Evolutionary conservation across 2,888 invertebrate species (phyloP), one percentile per base, ranked within the genome.

Genomic region (Cataglyphis rosenhaueri): DNA sequence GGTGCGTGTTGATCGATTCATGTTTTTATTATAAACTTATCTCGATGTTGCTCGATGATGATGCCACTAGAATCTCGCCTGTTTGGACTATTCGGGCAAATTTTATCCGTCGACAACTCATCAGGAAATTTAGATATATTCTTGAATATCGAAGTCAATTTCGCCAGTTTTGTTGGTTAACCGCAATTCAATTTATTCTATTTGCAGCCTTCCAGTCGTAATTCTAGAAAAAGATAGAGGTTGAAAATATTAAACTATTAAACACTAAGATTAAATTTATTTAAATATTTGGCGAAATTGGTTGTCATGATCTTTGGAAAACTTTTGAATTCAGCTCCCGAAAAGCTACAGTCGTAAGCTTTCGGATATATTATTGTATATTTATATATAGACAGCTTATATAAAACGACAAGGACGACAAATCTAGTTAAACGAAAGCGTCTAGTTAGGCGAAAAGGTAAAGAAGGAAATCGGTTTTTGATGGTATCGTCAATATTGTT

Each of bases 331-430:
- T 70, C 44, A 21, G 15, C 44, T 57, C 41, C 55, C 32, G 29
- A n/a, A 68, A 52, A 6, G 5, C 18, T 52, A 41, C 68, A 76
- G 57, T 66, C 25, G 21, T 57, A 21, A 32, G 71, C 21, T 68
- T 78, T 78, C 9, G 55, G 66, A 41, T 76, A 55, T 70, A 78
- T 57, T 66, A 76, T 57, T 70, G 44, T 59, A 55, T 66, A 78
- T 78, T 78, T 76, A 57, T 78, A 78, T 78, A 68, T 59, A 59
- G n/a, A 55, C 38, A 29, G 25, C 21, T 57, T 68, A 65, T 35
- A 15, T 57, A 55, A 65, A 52, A 29, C 8, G 29, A 18, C 38
- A 68, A 78, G 5, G n/a, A 44, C 15, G 55, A 41, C 38, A 76
- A 57, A 66, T 8, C 48, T 62, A 52, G n/a, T 35, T 65, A 25